Evolutionary conservation across 2,113 vertebrate species (phyloP).

Genomic region (Rynchops niger): DNA sequence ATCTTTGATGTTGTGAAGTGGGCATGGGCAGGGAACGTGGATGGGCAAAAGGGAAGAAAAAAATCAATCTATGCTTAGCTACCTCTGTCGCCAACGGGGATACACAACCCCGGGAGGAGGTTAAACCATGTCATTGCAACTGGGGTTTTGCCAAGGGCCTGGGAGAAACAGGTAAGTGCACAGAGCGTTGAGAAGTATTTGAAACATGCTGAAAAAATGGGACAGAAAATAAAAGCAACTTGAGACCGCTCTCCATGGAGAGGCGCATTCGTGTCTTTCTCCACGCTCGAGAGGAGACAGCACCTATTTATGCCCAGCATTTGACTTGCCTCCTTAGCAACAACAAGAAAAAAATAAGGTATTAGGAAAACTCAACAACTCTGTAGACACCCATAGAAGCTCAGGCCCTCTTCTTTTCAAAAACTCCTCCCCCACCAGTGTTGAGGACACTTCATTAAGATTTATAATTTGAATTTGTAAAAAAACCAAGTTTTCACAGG

Average conservation of each 20-base stretch:
- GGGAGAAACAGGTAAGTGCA: neutral
- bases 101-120: neutral
- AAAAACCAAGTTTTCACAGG: neutral
- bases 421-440: neutral
- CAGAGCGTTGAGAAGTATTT: no score
- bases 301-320: neutral
- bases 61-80: neutral
- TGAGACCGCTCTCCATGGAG: rapidly evolving
- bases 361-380: neutral
- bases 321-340: neutral
- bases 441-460: no score
- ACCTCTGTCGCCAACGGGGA: rapidly evolving
- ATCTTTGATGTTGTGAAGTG: neutral
- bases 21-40: neutral
- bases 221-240: neutral
- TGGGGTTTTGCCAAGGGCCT: neutral
- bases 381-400: neutral
- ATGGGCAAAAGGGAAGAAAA: neutral
- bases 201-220: neutral
- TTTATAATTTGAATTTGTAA: neutral
- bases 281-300: neutral
- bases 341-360: neutral
- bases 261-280: neutral
- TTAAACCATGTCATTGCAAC: neutral
- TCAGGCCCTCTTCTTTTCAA: neutral